Conservation (phyloP, 1,140 invertebrate genomes). For the Belonocnema kinseyi region DNA sequence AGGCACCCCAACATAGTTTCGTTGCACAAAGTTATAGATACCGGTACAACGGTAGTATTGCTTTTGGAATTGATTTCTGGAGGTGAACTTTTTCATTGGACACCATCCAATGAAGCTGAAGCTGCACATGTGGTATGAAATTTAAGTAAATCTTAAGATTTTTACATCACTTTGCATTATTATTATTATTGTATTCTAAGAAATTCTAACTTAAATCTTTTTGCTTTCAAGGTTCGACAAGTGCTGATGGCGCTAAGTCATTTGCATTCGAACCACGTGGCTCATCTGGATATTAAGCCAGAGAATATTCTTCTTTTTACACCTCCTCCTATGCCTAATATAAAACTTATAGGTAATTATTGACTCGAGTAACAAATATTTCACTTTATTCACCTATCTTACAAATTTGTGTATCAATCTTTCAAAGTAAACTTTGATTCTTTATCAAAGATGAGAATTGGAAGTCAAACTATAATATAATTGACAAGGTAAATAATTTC, state of each 20-base stretch:
- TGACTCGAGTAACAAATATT: neutral
- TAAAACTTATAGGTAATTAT: constrained; percentile 75
- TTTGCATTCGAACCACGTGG: constrained; percentile 82
- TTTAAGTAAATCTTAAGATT: constrained; percentile 25
- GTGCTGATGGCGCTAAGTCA: constrained; percentile 81
- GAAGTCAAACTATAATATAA: no score
- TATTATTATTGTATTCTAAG: constrained; percentile 35
- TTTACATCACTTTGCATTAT: neutral
- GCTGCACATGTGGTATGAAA: constrained; percentile 77
- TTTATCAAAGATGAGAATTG: no score
- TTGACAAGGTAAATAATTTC: no score
- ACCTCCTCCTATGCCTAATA: constrained; percentile 76
- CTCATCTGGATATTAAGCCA: constrained; percentile 83
- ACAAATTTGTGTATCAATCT: neutral
- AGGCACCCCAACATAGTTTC: constrained; percentile 80
- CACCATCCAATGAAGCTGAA: constrained; percentile 81
- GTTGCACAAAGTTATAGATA: constrained; percentile 81
- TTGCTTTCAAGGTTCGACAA: constrained; percentile 76
- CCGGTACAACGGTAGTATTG: constrained; percentile 79
- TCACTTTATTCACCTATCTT: neutral
- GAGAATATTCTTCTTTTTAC: constrained; percentile 81
- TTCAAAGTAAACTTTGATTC: no score
- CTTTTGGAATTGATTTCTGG: constrained; percentile 81
- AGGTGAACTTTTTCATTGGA: constrained; percentile 79
- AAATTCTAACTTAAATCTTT: constrained; percentile 24